Conservation (phyloP, 2,113 vertebrate genomes). For the Rhadina sibilatrix region DNA sequence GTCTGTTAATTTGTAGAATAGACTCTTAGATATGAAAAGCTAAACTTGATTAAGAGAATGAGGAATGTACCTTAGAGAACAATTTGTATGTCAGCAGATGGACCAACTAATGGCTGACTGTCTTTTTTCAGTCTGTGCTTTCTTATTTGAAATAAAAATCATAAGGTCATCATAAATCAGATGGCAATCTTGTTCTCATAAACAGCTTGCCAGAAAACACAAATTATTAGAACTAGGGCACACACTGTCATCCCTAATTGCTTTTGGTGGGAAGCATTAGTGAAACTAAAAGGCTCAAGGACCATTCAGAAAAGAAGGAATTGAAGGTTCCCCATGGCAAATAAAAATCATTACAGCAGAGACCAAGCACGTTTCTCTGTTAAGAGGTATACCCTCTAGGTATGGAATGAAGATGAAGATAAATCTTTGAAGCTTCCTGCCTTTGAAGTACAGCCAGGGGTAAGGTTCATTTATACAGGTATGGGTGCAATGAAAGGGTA, state of each 20-base stretch:
- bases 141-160: conserved; percentile 19
- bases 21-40: background rate
- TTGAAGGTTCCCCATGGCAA: background rate
- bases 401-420: background rate
- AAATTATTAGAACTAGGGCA: conserved; percentile 44
- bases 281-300: conserved; percentile 26
- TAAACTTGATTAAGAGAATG: background rate
- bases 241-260: conserved; percentile 39
- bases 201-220: conserved; percentile 24
- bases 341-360: conserved; percentile 31
- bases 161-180: conserved; percentile 14
- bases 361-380: background rate
- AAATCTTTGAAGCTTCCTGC: background rate
- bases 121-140: background rate
- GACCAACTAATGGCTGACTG: background rate
- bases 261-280: conserved; percentile 23
- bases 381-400: background rate
- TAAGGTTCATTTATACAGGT: background rate
- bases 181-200: background rate
- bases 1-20: background rate
- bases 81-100: background rate
- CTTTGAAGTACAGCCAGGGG: conserved; percentile 6
- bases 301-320: conserved; percentile 2
- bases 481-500: background rate
- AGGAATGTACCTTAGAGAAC: background rate